Conservation (phyloP, 1,140 invertebrate species). For the Megathymus violae region DNA sequence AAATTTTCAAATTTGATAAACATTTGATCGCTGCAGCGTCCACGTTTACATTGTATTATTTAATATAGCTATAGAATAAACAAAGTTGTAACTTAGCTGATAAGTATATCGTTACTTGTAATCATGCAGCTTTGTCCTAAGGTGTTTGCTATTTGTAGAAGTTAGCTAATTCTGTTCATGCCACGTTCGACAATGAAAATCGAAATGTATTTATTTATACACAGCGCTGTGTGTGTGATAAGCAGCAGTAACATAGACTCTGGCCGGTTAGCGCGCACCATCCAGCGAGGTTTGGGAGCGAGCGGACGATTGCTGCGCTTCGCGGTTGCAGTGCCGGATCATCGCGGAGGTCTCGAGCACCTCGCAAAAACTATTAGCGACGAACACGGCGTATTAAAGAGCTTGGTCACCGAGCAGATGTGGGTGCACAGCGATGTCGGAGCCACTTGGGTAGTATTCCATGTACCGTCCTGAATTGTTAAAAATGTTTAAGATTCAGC, state of each 20-base stretch:
- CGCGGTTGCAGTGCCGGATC: slow-evolving; percentile 62
- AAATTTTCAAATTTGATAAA: no score
- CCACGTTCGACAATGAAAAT: no score
- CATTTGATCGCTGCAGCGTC: no score
- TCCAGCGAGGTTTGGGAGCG: slow-evolving; percentile 67
- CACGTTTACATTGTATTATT: no score
- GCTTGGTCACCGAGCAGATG: slow-evolving; percentile 71
- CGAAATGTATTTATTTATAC: slow-evolving; percentile 18
- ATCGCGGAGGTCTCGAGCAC: slow-evolving; percentile 54
- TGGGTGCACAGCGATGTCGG: slow-evolving; percentile 69
- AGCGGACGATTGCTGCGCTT: slow-evolving; percentile 62
- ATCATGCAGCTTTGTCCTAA: no score
- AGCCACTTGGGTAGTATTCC: slow-evolving; percentile 58
- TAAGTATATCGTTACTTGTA: no score
- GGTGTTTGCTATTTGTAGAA: no score
- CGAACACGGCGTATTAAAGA: slow-evolving; percentile 64
- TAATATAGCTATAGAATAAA: no score
- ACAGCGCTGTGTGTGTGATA: slow-evolving; percentile 68
- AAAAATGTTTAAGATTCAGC: no score
- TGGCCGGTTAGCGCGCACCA: slow-evolving; percentile 57
- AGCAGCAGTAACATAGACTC: slow-evolving; percentile 70
- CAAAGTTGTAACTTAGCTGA: no score
- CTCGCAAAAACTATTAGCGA: slow-evolving; percentile 63
- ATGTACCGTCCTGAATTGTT: no score
- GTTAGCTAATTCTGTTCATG: no score